Evolutionary conservation across 2,888 invertebrate genomes (phyloP).

Genomic region (Ochropleura leucogaster): DNA sequence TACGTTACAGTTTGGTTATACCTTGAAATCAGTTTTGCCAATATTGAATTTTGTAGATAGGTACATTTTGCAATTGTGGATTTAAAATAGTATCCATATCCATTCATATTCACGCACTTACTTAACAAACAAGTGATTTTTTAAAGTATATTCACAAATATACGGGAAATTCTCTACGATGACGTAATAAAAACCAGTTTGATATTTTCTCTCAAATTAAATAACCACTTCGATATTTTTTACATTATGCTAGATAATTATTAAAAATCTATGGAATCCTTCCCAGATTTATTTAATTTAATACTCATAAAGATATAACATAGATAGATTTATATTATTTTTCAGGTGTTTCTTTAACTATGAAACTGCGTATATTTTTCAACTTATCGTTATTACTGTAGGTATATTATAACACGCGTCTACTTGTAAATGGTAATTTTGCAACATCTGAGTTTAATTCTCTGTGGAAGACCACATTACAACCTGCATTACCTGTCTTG

Average conservation of each 20-base stretch:
- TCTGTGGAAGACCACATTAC: constrained; percentile 63
- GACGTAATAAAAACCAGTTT: constrained; percentile 6
- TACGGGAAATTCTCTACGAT: not conserved
- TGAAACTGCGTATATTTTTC: not conserved
- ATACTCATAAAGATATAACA: not conserved
- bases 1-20: constrained; percentile 17
- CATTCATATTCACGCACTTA: constrained; percentile 18
- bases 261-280: not conserved
- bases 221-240: not conserved
- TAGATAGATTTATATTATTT: not conserved
- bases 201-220: not conserved
- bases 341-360: not conserved
- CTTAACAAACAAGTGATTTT: not conserved
- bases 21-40: constrained; percentile 5
- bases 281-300: not conserved
- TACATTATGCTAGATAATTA: no score
- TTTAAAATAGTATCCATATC: constrained; percentile 18
- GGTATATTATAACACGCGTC: constrained; percentile 25
- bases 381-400: not conserved
- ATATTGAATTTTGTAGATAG: constrained; percentile 7
- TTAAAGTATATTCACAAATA: constrained; percentile 1
- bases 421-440: constrained; percentile 47
- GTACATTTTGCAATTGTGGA: constrained; percentile 9
- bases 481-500: constrained; percentile 68
- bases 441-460: constrained; percentile 47